A percentile compares a stretch with the other conserved stretches of the same genome.
phyloP scores from a whole-genome alignment of 2,797 vertebrate genomes.

The Girardinus metallicus region DNA sequence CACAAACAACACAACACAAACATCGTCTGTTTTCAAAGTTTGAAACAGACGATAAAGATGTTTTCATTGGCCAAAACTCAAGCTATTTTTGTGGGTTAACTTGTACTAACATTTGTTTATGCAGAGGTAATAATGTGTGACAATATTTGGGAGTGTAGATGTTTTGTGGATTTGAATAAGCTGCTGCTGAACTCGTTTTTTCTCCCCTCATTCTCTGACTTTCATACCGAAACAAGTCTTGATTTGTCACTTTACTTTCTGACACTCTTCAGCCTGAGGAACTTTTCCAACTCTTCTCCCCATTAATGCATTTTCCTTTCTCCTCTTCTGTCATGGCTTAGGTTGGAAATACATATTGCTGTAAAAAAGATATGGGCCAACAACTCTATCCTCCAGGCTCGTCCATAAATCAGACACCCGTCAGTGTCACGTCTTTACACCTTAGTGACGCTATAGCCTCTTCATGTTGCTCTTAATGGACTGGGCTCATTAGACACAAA shows the following conservation, averaged over 20 bases:
- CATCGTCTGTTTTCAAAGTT: no score
- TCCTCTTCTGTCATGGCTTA: background rate
- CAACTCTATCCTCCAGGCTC: background rate
- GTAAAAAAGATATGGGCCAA: background rate
- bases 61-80: background rate
- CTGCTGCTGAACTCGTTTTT: background rate
- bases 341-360: background rate
- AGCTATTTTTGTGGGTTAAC: background rate
- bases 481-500: background rate
- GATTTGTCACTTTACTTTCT: constrained; percentile 65
- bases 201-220: constrained; percentile 21
- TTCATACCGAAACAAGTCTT: constrained; percentile 73
- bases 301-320: constrained; percentile 25
- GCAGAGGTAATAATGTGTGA: background rate
- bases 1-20: no score
- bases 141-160: no score
- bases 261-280: constrained; percentile 40
- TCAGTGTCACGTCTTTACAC: background rate
- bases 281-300: constrained; percentile 29
- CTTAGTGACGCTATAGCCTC: background rate
- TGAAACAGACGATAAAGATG: background rate
- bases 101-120: background rate
- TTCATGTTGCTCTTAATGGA: background rate
- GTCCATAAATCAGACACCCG: background rate
- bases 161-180: background rate